Percentiles rank a stretch among this genome's conserved stretches.
Conservation (phyloP, 2,797 vertebrate genomes). For the Aldrovandia affinis region DNA sequence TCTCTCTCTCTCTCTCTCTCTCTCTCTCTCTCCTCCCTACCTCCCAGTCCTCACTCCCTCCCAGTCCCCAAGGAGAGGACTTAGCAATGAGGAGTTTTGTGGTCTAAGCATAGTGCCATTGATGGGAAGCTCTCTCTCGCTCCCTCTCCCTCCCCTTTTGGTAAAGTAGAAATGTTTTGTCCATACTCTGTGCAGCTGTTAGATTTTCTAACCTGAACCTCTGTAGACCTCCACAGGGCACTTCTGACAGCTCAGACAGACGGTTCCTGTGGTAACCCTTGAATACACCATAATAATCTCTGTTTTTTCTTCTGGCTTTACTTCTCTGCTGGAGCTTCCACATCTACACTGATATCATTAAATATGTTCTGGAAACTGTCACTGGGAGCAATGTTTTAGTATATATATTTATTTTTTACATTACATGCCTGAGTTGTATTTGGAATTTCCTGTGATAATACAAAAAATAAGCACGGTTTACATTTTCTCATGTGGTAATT, state of each 20-base stretch:
- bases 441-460: background rate
- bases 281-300: constrained; percentile 75
- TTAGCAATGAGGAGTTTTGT: background rate
- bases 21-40: background rate
- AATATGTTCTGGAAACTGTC: constrained; percentile 32
- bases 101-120: constrained; percentile 22
- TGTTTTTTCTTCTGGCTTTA: constrained; percentile 69
- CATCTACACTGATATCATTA: constrained; percentile 55
- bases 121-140: constrained; percentile 18
- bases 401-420: background rate
- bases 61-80: background rate
- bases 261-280: constrained; percentile 76
- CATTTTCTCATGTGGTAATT: background rate
- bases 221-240: constrained; percentile 56
- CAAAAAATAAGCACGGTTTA: background rate
- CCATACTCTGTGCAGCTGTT: constrained; percentile 51
- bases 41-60: background rate
- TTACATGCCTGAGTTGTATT: background rate
- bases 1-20: background rate
- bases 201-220: constrained; percentile 47
- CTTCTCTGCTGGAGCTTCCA: constrained; percentile 63
- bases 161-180: constrained; percentile 30
- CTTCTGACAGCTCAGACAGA: constrained; percentile 76
- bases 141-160: background rate
- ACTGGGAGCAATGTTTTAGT: background rate